Evolutionary conservation across 2,797 vertebrate species (phyloP), one percentile per base, ranked within the genome.

Genomic region (Enteromius mattozi): DNA sequence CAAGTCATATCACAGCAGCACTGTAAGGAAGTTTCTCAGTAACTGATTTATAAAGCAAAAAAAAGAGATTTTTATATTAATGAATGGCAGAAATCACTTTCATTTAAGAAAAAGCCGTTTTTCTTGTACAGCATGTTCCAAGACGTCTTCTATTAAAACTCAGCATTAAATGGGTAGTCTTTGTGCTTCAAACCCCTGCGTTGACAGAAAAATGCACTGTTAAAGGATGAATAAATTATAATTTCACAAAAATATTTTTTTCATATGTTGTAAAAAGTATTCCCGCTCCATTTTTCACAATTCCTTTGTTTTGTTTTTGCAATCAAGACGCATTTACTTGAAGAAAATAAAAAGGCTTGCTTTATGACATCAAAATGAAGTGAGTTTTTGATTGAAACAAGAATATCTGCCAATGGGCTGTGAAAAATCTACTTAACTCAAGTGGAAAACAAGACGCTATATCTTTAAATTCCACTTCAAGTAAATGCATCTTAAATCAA

Each of bases 161-260:
- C 92, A 2, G 90, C 47, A 0, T 91, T 88, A 86, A 96, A 95
- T 0, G 95, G 94, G 80, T 85, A 95, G 83, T 95, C 94, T 87
- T 93, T 94, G 90, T 95, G 95, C 47, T 93, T 94, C 0, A 12
- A 0, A 49, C 84, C 3, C 89, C 95, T 96, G 42, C 1, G 3
- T 8, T 63, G 37, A 66, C 6, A 78, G 13, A 74, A 69, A 16
- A 10, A 49, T 3, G 49, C 2, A 42, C 37, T 37, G 42, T 49
- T 54, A 71, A 54, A 33, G 40, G 3, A 56, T 27, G 3, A 35
- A 49, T 37, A 33, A 33, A 21, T 30, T 21, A 47, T 65, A 21
- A 65, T 8, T 27, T 61, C 59, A 61, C 10, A 61, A 27, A 61
- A 49, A 30, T 49, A 49, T 6, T 0, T 17, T 74, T 49, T 72